Percentiles rank a stretch among this genome's conserved stretches.
Conservation (phyloP, 2,797 vertebrate species). For the Lacerta agilis region DNA sequence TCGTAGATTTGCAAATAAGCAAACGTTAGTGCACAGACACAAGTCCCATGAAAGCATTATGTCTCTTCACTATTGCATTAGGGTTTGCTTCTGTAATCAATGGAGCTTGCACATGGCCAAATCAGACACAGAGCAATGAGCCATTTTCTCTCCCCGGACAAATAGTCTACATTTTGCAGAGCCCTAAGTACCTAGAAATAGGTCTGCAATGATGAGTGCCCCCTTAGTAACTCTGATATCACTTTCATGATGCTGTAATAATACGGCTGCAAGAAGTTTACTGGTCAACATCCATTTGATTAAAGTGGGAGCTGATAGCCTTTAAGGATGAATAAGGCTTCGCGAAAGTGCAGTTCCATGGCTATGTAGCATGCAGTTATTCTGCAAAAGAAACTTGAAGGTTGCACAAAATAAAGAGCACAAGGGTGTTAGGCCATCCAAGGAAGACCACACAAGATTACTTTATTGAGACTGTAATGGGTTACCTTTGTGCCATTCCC, state of each 20-base stretch:
- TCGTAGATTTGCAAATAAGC: conserved; percentile 1
- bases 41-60: neutral
- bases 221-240: conserved; percentile 23
- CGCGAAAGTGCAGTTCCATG: conserved; percentile 23
- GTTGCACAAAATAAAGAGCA: conserved; percentile 49
- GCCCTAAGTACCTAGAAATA: neutral
- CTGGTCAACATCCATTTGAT: conserved; percentile 15
- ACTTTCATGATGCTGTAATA: neutral
- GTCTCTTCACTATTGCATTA: neutral
- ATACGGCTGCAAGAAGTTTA: conserved; percentile 32
- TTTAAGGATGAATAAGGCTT: conserved; percentile 36
- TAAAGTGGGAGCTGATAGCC: conserved; percentile 30
- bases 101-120: neutral
- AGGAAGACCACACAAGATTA: conserved; percentile 64
- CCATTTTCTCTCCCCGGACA: neutral
- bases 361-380: neutral
- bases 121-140: neutral
- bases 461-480: conserved; percentile 59
- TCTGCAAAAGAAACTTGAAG: conserved; percentile 41
- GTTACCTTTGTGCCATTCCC: conserved; percentile 64
- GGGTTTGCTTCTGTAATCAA: neutral
- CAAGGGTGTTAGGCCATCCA: conserved; percentile 43
- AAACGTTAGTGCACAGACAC: rapidly evolving
- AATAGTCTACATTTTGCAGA: conserved; percentile 1
- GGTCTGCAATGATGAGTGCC: conserved; percentile 2